A percentile compares a stretch with the other conserved stretches of the same genome.
Conservation (phyloP, 2,113 vertebrate species). For the Natator depressus region DNA sequence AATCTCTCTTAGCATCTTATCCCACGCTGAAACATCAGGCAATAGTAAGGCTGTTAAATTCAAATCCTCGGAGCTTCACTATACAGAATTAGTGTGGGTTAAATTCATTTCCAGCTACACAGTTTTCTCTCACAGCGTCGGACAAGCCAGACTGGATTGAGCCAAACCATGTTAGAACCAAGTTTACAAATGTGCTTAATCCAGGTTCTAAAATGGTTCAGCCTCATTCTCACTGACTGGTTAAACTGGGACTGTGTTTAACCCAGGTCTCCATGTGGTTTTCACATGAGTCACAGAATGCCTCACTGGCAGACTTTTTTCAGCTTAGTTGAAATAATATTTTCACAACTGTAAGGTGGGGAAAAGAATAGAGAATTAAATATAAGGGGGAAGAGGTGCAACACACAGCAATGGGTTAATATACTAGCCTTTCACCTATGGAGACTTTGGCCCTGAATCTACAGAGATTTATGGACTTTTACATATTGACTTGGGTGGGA, state of each 20-base stretch:
- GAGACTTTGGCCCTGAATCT: not conserved
- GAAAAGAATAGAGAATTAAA: not conserved
- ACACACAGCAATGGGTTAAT: not conserved
- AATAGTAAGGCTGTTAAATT: not conserved
- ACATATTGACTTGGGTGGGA: not conserved
- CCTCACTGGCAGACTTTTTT: not conserved
- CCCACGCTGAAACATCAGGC: not conserved
- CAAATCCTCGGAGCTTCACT: not conserved
- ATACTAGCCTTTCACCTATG: not conserved
- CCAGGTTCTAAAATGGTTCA: not conserved
- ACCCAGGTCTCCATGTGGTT: not conserved
- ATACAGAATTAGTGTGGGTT: not conserved
- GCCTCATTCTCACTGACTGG: not conserved
- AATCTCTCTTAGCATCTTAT: not conserved
- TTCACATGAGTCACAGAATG: not conserved
- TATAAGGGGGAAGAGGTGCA: not conserved
- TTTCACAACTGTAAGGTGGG: not conserved
- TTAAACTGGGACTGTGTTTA: not conserved
- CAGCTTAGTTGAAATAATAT: not conserved
- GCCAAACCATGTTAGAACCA: not conserved
- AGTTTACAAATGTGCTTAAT: not conserved
- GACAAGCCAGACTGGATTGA: rapidly evolving
- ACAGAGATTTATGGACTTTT: not conserved
- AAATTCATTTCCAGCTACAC: rapidly evolving
- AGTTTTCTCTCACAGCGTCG: not conserved